A percentile compares a stretch with the other conserved stretches of the same genome.
These are phyloP conservation scores for Tolypeutes matacus DNA, from an alignment of 2,797 vertebrate species.

Conservation along the genomic window DNA sequence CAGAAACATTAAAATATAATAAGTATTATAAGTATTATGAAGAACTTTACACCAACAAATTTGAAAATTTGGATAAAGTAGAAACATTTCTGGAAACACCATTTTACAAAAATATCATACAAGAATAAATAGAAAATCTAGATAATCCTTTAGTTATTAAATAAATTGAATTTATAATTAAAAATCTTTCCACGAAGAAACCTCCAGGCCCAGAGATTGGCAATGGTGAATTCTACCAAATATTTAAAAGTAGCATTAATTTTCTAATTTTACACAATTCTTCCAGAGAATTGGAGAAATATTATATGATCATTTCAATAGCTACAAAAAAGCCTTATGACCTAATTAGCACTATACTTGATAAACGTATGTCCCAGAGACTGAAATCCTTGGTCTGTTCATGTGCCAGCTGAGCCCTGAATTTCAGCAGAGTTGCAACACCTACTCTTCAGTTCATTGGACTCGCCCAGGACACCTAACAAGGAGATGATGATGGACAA, in stretches of 20 bases:
- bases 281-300: conserved; percentile 23
- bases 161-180: conserved; percentile 51
- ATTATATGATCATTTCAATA: conserved; percentile 15
- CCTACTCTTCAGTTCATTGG: too few species aligned
- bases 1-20: conserved; percentile 9
- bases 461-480: too few species aligned
- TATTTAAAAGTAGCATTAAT: not conserved
- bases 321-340: not conserved
- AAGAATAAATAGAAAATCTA: conserved; percentile 11
- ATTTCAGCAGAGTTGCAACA: too few species aligned
- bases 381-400: too few species aligned
- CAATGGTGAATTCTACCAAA: conserved; percentile 35
- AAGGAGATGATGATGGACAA: too few species aligned
- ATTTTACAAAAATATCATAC: conserved; percentile 46
- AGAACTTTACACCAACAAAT: conserved; percentile 32
- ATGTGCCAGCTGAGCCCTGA: too few species aligned
- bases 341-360: too few species aligned
- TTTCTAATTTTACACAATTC: conserved; percentile 53
- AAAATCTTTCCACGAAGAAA: conserved; percentile 36
- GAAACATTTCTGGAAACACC: not conserved
- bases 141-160: conserved; percentile 49
- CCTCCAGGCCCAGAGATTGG: not conserved
- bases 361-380: too few species aligned
- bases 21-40: conserved; percentile 14
- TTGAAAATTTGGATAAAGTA: conserved; percentile 54